Base-by-base conservation (phyloP, 2,888 invertebrate genomes). In the Lissocephala sabroskyi region DNA sequence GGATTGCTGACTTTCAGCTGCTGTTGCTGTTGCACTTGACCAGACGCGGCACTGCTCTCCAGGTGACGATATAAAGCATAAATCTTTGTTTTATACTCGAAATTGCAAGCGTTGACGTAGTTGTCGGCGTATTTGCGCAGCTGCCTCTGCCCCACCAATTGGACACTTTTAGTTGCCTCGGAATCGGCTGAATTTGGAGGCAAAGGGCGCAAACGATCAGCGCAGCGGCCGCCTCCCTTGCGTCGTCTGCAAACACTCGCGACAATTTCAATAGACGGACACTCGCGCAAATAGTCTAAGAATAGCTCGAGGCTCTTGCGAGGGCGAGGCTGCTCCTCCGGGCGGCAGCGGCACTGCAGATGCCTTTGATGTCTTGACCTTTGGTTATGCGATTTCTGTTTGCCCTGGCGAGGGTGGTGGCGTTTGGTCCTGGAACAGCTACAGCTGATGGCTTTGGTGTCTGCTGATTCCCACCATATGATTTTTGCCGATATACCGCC, bases 21-120 rank as follows among this genome's bases (percentile, higher is more conserved):
- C 67, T 79, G 71, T 77, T 79, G 77, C 66, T 79, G 73, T 65
- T 71, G 76, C 70, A 73, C 77, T 73, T 73, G 60, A 76, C 74
- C 49, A 70, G 67, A 66, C 71, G 77, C 60, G 77, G 74, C 74
- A 71, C 71, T 53, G 64, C 65, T 74, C 77, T 58, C 45, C 66
- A 73, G 58, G 73, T 70, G 65, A 64, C 64, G 62, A 65, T 80
- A 77, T 62, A 81, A 64, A 46, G 79, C 65, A 74, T 79, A 80
- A 59, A 81, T 67, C 76, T 80, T 65, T 49, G 70, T 79, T 73
- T 78, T 80, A 65, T 79, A 64, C 58, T 60, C 64, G 64, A 81
- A 79, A 66, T 62, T 59, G 62, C 77, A 79, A 66, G 64, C 73
- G 62, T 56, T 68, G 44, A 53, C 59, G 73, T 75, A 58, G 55